These are phyloP conservation scores for Vidua macroura DNA, from an alignment of 2,113 vertebrate species.

Conservation along the genomic window DNA sequence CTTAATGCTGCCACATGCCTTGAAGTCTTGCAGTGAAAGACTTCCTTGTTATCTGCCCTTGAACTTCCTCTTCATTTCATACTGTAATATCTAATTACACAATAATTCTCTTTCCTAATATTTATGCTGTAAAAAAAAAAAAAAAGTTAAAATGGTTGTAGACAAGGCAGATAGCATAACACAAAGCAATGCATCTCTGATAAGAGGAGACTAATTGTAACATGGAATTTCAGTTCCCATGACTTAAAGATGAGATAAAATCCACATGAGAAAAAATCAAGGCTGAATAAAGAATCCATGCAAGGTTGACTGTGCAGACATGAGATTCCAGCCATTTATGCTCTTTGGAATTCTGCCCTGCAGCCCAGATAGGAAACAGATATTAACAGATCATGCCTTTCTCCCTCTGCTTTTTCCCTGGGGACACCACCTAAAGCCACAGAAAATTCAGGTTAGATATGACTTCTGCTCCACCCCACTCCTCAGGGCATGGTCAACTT, in stretches of 20 bases:
- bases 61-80: not conserved
- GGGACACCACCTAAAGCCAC: not conserved
- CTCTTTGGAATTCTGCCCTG: not conserved
- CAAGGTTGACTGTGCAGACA: not conserved
- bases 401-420: not conserved
- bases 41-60: not conserved
- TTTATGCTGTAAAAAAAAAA: not conserved
- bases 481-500: not conserved
- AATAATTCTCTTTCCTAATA: not conserved
- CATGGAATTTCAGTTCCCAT: not conserved
- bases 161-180: not conserved
- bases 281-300: not conserved
- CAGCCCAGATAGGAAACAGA: not conserved
- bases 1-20: not conserved
- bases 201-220: constrained; percentile 5
- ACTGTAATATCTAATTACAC: not conserved
- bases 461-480: not conserved
- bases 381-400: not conserved
- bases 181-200: not conserved
- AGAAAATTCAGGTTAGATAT: not conserved
- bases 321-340: not conserved
- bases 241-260: not conserved
- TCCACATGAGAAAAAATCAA: not conserved
- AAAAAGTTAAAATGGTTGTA: not conserved
- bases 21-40: not conserved